A percentile compares a stretch with the other conserved stretches of the same genome.
Conservation (phyloP, 1,140 invertebrate species). For the Ips typographus region DNA sequence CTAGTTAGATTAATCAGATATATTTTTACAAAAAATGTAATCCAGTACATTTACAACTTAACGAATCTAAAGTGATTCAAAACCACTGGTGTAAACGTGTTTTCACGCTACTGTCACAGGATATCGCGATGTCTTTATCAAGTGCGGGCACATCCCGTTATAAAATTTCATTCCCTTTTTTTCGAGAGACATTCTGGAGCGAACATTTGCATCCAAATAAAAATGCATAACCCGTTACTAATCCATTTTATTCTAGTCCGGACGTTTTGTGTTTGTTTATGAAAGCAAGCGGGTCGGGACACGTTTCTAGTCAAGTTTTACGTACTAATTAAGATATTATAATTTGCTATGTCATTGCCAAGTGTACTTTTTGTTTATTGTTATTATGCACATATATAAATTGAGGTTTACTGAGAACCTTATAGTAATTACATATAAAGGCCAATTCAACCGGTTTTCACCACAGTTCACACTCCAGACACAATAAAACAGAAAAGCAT, state of each 20-base stretch:
- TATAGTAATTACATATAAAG: no score
- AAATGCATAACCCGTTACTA: slow-evolving; percentile 10
- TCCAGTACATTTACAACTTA: no score
- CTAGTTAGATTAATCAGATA: no score
- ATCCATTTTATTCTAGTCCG: slow-evolving; percentile 2
- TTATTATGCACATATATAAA: no score
- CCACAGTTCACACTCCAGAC: no score
- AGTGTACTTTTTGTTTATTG: no score
- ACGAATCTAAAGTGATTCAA: not conserved
- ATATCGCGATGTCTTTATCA: slow-evolving; percentile 11
- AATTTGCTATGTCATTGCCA: not conserved
- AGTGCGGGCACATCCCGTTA: slow-evolving; percentile 7
- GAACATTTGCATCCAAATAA: slow-evolving; percentile 20
- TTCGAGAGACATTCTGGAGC: not conserved
- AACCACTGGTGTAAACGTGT: slow-evolving; percentile 5
- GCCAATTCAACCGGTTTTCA: no score
- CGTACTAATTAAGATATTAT: slow-evolving; percentile 5
- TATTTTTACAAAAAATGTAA: not conserved
- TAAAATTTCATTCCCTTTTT: slow-evolving; percentile 18
- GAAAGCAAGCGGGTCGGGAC: not conserved
- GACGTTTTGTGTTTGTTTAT: not conserved
- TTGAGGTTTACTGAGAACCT: no score
- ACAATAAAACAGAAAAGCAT: no score
- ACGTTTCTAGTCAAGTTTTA: not conserved
- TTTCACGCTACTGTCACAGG: not conserved